Evolutionary conservation across 2,888 invertebrate species (phyloP), one percentile per base, ranked within the genome.

Genomic region (Hedya salicella): DNA sequence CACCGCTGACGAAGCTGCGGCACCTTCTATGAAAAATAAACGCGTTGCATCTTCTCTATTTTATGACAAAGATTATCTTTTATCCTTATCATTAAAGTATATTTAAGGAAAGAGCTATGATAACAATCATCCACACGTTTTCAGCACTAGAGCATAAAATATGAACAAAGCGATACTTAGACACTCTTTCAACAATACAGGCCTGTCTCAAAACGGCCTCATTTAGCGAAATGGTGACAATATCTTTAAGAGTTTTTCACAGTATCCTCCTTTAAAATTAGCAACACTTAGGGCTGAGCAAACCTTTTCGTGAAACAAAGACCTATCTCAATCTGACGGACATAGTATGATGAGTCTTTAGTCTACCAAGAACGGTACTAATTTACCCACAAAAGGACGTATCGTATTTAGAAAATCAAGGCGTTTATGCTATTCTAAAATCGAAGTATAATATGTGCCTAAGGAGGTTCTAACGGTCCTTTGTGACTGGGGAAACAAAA

Each of bases 171-270:
- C 30, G 36, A 48, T 25, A 17, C 54, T 39, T 48, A 14, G 30
- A 46, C 36, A 21, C 44, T 61, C 9, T n/a, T n/a, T 21, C n/a
- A 16, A 53, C 44, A 62, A 62, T 60, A 21, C 42, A 39, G 56
- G 16, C n/a, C 14, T 25, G 16, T 16, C 19, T 32, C 32, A 36
- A 21, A 53, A 42, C 54, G 36, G 39, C 52, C 60, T 65, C 69
- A 62, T 70, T 69, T 69, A 63, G 59, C 36, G 32, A 62, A 69
- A 68, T 57, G 61, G 65, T 63, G 69, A 63, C 63, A 69, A 68
- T 61, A 62, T 63, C 68, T 69, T 60, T 66, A 59, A 66, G 65
- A 46, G 50, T 50, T 62, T 40, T 53, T 39, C 39, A 25, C 30
- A 36, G 16, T 52, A 62, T 62, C 67, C 65, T 48, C 68, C 66